Evolutionary conservation across 2,797 vertebrate species (phyloP), one percentile per base, ranked within the genome.

Genomic region (Cossypha niveicapilla): DNA sequence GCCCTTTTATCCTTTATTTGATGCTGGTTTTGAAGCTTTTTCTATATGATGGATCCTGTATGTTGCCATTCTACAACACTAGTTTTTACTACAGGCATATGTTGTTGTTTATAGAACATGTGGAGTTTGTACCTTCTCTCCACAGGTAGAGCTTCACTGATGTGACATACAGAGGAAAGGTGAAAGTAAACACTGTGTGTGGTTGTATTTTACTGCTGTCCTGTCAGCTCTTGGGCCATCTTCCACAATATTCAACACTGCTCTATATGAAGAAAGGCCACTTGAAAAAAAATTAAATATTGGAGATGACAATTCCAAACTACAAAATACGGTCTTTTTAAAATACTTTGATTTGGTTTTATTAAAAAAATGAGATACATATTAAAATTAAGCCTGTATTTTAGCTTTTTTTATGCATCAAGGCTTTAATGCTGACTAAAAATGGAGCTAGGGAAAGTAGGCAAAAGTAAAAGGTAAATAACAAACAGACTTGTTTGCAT

Each of bases 61-160:
- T 2, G 2, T 22, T 61, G 45, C 27, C 22, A 56, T 77, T 66
- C 39, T 35, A 35, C 50, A n/a, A 30, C 3, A 48, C 11, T 35
- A 6, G 37, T 37, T 83, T 67, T 60, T 56, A 72, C 7, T 10
- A 50, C 7, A 47, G 34, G 6, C 9, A 27, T 23, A 30, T 3
- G 2, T 24, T 66, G 15, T 30, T 58, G 35, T 27, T 32, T 13
- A 22, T 4, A 72, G 37, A 30, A 72, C 17, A 7, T 37, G 30
- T 57, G 47, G 61, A 71, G 7, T 57, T 71, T 39, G 27, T 66
- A 41, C 16, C 9, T 86, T 80, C 30, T 56, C 48, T 32, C 32
- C 35, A 37, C 11, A 71, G 44, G 63, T 0, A 71, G 17, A 50
- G 15, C 39, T 2, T 5, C 47, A 39, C 0, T 14, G 32, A 47